Percentiles rank a stretch among this genome's conserved stretches.
Evolutionary conservation across 2,888 invertebrate genomes (phyloP).

Genomic region (Silvanus unidentatus): DNA sequence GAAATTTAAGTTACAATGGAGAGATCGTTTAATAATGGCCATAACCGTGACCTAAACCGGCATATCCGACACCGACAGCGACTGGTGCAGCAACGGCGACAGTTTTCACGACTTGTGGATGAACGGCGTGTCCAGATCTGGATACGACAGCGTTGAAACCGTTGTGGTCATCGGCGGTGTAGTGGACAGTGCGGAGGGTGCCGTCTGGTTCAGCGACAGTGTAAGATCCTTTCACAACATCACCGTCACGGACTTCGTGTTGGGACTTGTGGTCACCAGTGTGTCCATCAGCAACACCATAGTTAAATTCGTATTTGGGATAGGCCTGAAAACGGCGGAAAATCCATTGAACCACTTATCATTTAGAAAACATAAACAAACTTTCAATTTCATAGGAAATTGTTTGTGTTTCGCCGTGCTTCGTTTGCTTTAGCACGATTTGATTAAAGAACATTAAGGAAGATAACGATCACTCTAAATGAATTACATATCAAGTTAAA

Average conservation of each 20-base stretch:
- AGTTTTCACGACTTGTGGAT: constrained; percentile 46
- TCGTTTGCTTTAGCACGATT: constrained; percentile 1
- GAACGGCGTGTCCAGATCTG: constrained; percentile 56
- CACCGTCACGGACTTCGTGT: constrained; percentile 51
- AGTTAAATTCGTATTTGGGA: constrained; percentile 60
- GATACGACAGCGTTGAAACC: constrained; percentile 68
- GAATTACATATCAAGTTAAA: not conserved
- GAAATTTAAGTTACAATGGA: not conserved
- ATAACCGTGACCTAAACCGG: constrained; percentile 5
- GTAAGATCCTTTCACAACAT: constrained; percentile 58
- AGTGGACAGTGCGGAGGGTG: constrained; percentile 52
- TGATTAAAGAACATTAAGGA: constrained; percentile 5
- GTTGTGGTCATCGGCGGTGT: constrained; percentile 63
- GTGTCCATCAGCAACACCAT: constrained; percentile 58
- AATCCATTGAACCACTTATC: not conserved
- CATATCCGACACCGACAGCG: constrained; percentile 17
- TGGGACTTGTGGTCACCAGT: constrained; percentile 53
- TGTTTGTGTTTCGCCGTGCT: constrained; percentile 5
- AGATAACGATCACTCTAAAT: constrained; percentile 1
- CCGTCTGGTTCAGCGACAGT: constrained; percentile 47
- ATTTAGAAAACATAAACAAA: constrained; percentile 1
- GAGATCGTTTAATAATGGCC: constrained; percentile 10
- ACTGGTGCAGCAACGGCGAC: constrained; percentile 6
- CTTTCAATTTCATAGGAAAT: constrained; percentile 7
- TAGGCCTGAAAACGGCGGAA: constrained; percentile 42